These are phyloP conservation scores for Luidia sarsii DNA, from an alignment of 53 echinoderm and acorn worm species.

Conservation along the genomic window DNA sequence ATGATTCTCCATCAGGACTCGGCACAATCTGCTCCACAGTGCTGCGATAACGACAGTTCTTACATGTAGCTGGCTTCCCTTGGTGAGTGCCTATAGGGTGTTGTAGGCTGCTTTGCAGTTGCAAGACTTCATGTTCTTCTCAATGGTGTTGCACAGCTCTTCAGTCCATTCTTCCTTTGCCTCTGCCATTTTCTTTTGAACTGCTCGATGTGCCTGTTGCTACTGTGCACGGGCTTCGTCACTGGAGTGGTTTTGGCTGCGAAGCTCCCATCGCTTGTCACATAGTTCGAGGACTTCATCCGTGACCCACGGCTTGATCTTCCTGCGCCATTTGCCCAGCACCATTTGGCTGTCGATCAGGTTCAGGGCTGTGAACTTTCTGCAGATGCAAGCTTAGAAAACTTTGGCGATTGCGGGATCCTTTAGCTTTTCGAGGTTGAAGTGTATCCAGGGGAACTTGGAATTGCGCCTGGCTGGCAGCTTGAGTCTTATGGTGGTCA, in stretches of 20 bases:
- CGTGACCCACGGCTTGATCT: too few relatives aligned
- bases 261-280: constrained; percentile 20
- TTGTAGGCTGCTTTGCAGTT: too few relatives aligned
- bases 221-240: too few relatives aligned
- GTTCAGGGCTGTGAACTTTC: constrained; percentile 42
- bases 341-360: constrained; percentile 8
- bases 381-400: constrained; percentile 30
- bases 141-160: constrained; percentile 49
- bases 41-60: constrained; percentile 32
- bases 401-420: constrained; percentile 33
- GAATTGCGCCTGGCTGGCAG: constrained; percentile 18
- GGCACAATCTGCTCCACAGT: background rate
- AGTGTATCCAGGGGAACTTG: constrained; percentile 23
- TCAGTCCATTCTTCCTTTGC: constrained; percentile 1
- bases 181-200: too few relatives aligned
- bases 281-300: constrained; percentile 31
- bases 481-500: constrained; percentile 28
- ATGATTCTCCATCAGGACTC: background rate
- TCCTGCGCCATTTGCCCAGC: constrained; percentile 14
- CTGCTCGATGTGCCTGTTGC: too few relatives aligned
- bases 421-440: constrained; percentile 50
- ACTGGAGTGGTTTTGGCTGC: too few relatives aligned
- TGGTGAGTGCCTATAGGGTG: constrained; percentile 51
- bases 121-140: too few relatives aligned
- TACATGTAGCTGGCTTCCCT: constrained; percentile 58